Base-by-base conservation (phyloP, 2,888 invertebrate species). In the Fragum whitleyi region DNA sequence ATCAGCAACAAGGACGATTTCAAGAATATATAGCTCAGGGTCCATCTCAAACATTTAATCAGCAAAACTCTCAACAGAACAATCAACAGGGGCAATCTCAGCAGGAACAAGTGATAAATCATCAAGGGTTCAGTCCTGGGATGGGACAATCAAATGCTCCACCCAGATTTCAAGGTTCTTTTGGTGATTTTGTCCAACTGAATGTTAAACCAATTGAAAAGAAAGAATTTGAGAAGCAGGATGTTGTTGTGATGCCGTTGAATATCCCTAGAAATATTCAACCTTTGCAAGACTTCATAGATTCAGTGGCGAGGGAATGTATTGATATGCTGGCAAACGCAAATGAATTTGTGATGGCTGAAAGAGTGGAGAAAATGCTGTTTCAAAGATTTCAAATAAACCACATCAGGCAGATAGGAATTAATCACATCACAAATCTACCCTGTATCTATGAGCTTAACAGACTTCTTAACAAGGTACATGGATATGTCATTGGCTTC, bases 401-500 rank as follows among this genome's bases (percentile, higher is more conserved):
- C 7, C 76, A 57, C 72, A 77, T 74, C 29, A 83, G 26, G 69
- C 78, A 77, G 14, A 76, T 83, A 28, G 86, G 77, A 7, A 39
- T 82, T 19, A 68, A 76, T 7, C 79, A 80, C 72, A 42, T 80
- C 2, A 81, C 88, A 16, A 79, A 88, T 1, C 72, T 92, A 29
- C 70, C 72, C 14, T 88, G 89, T 62, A 83, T 92, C 23, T 83
- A 87, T 62, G 90, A 92, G 36, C 89, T 90, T 19, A 84, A 86
- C 26, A 86, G 92, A 6, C 53, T 86, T 36, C 70, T 90, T 6
- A 79, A 86, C 42, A 87, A 81, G 62, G 81, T 81, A 70, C 93
- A 92, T 87, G 89, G 90, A 2, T 92, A 91, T 69, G 86, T 93
- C 16, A 87, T 92, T 67, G 91, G 89, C 7, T 93, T 91, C 86